Evolutionary conservation across 2,797 vertebrate species (phyloP).

Genomic region (Macropus fuliginosus): DNA sequence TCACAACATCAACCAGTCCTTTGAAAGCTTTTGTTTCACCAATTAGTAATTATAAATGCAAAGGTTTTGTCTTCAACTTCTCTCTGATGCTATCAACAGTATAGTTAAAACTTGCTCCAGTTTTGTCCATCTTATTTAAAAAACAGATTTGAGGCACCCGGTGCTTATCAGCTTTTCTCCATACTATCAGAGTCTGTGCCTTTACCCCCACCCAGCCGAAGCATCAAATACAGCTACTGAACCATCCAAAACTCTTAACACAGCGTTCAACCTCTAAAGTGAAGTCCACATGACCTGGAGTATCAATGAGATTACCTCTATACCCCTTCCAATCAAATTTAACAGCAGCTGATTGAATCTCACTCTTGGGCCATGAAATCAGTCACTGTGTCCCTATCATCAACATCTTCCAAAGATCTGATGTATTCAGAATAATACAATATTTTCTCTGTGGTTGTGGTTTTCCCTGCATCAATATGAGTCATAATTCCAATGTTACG

Average conservation of each 20-base stretch:
- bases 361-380: constrained; percentile 98
- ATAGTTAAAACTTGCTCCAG: constrained; percentile 87
- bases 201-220: constrained; percentile 97
- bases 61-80: constrained; percentile 93
- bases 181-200: too few species aligned
- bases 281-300: constrained; percentile 99
- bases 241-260: constrained; percentile 94
- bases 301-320: constrained; percentile 97
- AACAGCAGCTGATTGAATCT: constrained; percentile 98
- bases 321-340: constrained; percentile 97
- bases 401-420: constrained; percentile 95
- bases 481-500: constrained; percentile 99
- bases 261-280: constrained; percentile 97
- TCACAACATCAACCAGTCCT: constrained; percentile 94
- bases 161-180: too few species aligned
- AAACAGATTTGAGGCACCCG: too few species aligned
- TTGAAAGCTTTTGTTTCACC: constrained; percentile 92
- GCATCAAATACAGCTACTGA: constrained; percentile 97
- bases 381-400: constrained; percentile 98
- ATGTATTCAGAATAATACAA: constrained; percentile 97
- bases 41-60: constrained; percentile 95
- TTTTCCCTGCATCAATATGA: constrained; percentile 99
- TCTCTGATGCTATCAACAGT: constrained; percentile 93
- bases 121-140: too few species aligned
- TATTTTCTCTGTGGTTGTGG: constrained; percentile 98